Percentiles rank a stretch among this genome's conserved stretches.
Conservation (phyloP, 2,797 vertebrate genomes). For the Podargus strigoides region DNA sequence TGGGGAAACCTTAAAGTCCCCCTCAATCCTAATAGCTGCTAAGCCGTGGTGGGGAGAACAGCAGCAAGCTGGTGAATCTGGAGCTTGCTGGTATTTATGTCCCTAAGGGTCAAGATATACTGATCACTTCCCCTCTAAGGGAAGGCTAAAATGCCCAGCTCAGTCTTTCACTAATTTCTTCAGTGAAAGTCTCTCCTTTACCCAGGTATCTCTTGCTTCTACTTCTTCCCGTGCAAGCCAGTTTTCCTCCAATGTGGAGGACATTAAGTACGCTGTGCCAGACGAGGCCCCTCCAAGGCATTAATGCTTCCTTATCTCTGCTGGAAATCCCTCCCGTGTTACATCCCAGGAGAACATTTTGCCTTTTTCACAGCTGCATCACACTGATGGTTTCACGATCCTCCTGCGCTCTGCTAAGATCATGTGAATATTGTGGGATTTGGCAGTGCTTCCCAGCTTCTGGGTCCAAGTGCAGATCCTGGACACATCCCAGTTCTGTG, state of each 20-base stretch:
- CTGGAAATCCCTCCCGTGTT: background rate
- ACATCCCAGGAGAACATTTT: background rate
- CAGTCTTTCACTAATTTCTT: background rate
- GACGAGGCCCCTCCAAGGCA: background rate
- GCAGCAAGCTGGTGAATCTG: background rate
- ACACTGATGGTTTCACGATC: background rate
- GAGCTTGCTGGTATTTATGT: background rate
- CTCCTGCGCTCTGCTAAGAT: background rate
- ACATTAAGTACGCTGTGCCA: background rate
- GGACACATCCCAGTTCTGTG: background rate
- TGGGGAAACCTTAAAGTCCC: background rate
- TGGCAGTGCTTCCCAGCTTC: slow-evolving; percentile 17
- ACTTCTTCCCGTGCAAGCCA: background rate
- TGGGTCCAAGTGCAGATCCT: slow-evolving; percentile 22
- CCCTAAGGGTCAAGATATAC: background rate
- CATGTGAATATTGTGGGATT: slow-evolving; percentile 7
- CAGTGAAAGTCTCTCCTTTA: background rate
- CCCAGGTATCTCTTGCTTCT: background rate
- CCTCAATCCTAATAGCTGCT: background rate
- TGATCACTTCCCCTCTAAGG: background rate
- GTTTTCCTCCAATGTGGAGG: background rate
- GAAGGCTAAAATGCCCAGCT: background rate
- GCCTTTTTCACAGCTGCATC: slow-evolving; percentile 18
- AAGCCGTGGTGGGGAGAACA: background rate
- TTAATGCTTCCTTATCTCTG: slow-evolving; percentile 23